Evolutionary conservation across 2,888 invertebrate species (phyloP).

Genomic region (Labia minor): DNA sequence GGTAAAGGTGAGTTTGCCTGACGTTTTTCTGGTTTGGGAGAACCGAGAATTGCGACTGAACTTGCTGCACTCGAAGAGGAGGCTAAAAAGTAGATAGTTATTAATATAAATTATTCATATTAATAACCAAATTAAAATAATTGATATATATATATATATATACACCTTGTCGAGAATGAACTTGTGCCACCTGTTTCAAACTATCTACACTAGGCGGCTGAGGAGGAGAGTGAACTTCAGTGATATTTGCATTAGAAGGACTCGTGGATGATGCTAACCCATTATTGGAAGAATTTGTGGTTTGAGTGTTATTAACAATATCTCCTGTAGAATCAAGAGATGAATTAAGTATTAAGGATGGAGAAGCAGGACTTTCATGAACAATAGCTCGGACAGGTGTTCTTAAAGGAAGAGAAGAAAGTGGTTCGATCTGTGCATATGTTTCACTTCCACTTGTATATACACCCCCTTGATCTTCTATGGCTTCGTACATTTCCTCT

Average conservation of each 20-base stretch:
- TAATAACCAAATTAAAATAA: conserved; percentile 19
- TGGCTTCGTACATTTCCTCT: conserved; percentile 88
- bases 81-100: conserved; percentile 35
- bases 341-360: conserved; percentile 23
- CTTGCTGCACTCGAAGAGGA: conserved; percentile 62
- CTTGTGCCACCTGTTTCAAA: conserved; percentile 47
- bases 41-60: conserved; percentile 63
- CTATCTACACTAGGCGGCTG: conserved; percentile 52
- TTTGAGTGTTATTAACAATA: conserved; percentile 24
- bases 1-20: conserved; percentile 82
- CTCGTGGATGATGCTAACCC: conserved; percentile 14
- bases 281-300: neutral
- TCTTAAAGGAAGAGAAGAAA: conserved; percentile 37
- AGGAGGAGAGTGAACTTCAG: conserved; percentile 34
- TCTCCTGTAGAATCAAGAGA: conserved; percentile 31
- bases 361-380: neutral
- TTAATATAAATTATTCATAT: conserved; percentile 15
- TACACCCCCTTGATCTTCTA: conserved; percentile 61
- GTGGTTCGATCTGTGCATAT: conserved; percentile 69
- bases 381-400: conserved; percentile 28
- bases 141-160: conserved; percentile 16
- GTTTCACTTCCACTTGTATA: conserved; percentile 74
- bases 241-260: conserved; percentile 16
- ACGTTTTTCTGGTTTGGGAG: conserved; percentile 80
- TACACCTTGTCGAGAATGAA: conserved; percentile 48